These are phyloP conservation scores for Theristicus caerulescens DNA, from an alignment of 2,113 vertebrate genomes.

Conservation along the genomic window DNA sequence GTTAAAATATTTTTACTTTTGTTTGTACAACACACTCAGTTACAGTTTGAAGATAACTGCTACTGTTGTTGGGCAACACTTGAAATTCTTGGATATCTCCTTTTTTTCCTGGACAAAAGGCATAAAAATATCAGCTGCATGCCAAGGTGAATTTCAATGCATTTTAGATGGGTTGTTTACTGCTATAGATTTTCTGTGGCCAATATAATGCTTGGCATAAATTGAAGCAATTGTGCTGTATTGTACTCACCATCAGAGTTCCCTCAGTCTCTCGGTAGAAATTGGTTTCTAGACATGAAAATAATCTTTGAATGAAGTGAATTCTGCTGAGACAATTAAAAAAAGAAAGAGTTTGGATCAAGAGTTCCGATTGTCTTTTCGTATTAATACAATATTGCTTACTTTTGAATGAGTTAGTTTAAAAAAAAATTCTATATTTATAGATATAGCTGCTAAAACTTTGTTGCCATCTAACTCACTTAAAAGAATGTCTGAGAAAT, in stretches of 20 bases:
- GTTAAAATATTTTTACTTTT: not conserved
- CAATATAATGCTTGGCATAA: not conserved
- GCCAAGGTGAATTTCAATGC: not conserved
- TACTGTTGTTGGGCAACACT: not conserved
- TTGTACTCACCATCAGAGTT: constrained; percentile 28
- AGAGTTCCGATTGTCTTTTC: constrained; percentile 40
- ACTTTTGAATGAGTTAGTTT: not conserved
- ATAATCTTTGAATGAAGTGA: constrained; percentile 48
- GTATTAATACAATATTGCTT: constrained; percentile 1
- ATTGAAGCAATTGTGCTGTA: constrained; percentile 30
- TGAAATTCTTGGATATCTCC: not conserved
- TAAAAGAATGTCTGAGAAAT: constrained; percentile 69
- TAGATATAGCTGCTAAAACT: constrained; percentile 54
- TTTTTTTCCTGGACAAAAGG: not conserved
- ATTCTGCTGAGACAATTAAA: constrained; percentile 68
- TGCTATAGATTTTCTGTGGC: not conserved
- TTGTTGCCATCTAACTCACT: constrained; percentile 66
- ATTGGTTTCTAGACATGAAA: constrained; percentile 62
- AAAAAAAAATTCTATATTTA: constrained; percentile 48
- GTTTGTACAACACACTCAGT: not conserved
- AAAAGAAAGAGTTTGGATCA: constrained; percentile 25
- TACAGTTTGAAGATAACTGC: not conserved
- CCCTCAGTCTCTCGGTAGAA: constrained; percentile 15
- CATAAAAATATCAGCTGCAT: not conserved
- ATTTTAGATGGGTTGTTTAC: not conserved